These are phyloP conservation scores for Spheniscus mendiculus DNA, from an alignment of 2,113 vertebrate species.

Conservation along the genomic window DNA sequence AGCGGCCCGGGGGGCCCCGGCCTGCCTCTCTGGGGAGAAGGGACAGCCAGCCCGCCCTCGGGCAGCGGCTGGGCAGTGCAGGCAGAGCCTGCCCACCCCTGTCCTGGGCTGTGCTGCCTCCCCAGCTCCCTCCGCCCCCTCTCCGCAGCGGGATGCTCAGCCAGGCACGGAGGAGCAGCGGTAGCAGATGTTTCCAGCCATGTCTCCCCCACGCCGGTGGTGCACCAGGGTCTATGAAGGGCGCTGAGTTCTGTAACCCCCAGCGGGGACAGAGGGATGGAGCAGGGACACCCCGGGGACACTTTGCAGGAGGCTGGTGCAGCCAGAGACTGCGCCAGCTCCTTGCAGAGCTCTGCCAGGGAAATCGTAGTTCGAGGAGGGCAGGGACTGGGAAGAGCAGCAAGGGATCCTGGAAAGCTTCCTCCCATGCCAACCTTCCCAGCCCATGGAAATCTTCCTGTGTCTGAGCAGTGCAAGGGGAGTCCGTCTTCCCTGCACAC, in stretches of 20 bases:
- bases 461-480: background rate
- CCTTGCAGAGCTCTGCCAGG: background rate
- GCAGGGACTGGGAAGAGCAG: background rate
- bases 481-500: background rate
- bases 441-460: background rate
- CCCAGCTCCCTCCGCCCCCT: background rate
- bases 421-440: background rate
- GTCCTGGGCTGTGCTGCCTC: background rate
- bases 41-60: background rate
- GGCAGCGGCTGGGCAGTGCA: background rate
- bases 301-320: background rate
- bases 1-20: background rate
- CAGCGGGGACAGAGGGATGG: background rate
- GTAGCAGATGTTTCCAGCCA: background rate
- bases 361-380: background rate
- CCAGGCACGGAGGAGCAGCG: background rate
- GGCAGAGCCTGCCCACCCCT: background rate
- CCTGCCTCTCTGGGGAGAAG: background rate
- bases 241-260: background rate
- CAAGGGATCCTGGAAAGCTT: background rate
- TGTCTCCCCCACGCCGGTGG: rapidly evolving
- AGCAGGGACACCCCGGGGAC: background rate
- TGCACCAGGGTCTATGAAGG: background rate
- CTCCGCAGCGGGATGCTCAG: rapidly evolving
- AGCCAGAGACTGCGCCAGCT: background rate